Evolutionary conservation across 2,113 vertebrate species (phyloP).

Genomic region (Aldabrachelys gigantea): DNA sequence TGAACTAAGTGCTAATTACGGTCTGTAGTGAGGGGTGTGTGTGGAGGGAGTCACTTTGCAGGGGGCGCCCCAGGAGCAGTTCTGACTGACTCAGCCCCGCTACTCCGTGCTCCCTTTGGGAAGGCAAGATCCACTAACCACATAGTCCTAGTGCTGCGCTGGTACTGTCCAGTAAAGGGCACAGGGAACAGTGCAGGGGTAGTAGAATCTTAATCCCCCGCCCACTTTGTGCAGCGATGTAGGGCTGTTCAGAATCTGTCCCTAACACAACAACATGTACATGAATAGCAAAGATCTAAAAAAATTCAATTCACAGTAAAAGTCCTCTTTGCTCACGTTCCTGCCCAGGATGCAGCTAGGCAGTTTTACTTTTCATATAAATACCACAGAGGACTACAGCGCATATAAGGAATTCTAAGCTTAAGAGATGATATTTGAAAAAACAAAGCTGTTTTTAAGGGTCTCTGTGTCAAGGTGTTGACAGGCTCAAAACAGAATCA

Average conservation of each 20-base stretch:
- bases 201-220: not conserved
- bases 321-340: not conserved
- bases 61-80: not conserved
- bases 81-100: not conserved
- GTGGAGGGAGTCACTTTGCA: too few relatives aligned
- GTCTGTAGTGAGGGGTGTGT: not conserved
- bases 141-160: not conserved
- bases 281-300: not conserved
- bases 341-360: slow-evolving; percentile 28
- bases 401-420: slow-evolving; percentile 36
- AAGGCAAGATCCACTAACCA: not conserved
- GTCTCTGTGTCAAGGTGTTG: slow-evolving; percentile 12
- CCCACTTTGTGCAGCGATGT: not conserved
- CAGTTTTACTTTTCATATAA: slow-evolving; percentile 62
- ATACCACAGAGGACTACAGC: slow-evolving; percentile 30
- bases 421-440: slow-evolving; percentile 53
- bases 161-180: not conserved
- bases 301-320: not conserved
- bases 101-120: not conserved
- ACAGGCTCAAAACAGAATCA: slow-evolving; percentile 50
- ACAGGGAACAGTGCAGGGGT: not conserved
- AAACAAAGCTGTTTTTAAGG: slow-evolving; percentile 49
- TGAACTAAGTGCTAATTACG: not conserved
- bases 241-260: not conserved
- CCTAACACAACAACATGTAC: not conserved